Conservation (phyloP, 1,140 invertebrate species). For the Thaumatotibia leucotreta region DNA sequence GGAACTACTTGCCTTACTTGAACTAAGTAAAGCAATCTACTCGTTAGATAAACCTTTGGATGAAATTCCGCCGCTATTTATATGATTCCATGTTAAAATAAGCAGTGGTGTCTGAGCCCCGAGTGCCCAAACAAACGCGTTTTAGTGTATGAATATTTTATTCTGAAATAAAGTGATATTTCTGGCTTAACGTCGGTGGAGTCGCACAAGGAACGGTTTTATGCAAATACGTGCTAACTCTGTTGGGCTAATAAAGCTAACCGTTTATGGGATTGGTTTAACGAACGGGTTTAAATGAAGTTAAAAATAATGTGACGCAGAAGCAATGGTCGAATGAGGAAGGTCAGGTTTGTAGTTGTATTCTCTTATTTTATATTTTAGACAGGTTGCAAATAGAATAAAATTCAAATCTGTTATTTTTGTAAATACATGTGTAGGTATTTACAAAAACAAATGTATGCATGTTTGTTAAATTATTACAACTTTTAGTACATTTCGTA, state of each 20-base stretch:
- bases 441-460: no score
- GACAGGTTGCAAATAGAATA: no score
- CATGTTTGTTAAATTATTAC: no score
- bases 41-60: not conserved
- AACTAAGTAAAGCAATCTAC: not conserved
- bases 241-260: not conserved
- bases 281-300: not conserved
- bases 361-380: not conserved
- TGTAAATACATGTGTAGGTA: no score
- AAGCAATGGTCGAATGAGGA: not conserved
- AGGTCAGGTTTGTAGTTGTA: not conserved
- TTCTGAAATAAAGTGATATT: not conserved
- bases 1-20: no score
- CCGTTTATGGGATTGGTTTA: not conserved
- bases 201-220: not conserved
- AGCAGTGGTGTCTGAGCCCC: not conserved
- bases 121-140: not conserved
- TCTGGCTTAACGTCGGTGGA: not conserved
- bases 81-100: not conserved
- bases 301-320: not conserved
- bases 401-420: no score
- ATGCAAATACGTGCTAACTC: not conserved
- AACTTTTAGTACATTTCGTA: no score
- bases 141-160: not conserved
- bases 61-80: not conserved